phyloP scores from a whole-genome alignment of 2,888 invertebrate genomes.

The Antheraea yamamai region DNA sequence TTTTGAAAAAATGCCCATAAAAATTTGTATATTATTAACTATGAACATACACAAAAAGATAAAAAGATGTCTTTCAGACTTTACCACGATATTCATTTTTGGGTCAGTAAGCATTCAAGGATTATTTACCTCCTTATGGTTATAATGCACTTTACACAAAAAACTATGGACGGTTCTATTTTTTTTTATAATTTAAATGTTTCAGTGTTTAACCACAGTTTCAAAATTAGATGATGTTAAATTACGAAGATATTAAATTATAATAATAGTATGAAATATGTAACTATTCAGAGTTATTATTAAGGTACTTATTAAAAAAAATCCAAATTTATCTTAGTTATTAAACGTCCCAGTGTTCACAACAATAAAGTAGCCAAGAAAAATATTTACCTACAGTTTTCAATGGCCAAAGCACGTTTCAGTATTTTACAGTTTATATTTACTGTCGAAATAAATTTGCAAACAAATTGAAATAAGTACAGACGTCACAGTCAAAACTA shows the following conservation, averaged over 20 bases:
- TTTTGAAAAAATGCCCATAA: background rate
- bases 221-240: no score
- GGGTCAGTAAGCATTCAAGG: background rate
- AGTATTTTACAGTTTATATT: background rate
- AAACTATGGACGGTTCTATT: no score
- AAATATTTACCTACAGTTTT: background rate
- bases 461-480: background rate
- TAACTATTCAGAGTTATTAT: no score
- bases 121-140: background rate
- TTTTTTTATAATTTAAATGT: no score
- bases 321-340: no score
- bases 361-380: background rate
- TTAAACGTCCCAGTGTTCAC: no score
- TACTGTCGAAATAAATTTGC: background rate
- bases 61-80: no score
- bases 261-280: no score
- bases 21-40: background rate
- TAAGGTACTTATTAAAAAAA: no score
- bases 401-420: conserved; percentile 3
- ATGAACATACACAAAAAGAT: background rate
- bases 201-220: no score
- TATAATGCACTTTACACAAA: background rate
- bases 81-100: no score
- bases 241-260: no score
- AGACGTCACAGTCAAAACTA: background rate